A percentile compares a stretch with the other conserved stretches of the same genome.
Evolutionary conservation across 2,888 invertebrate species (phyloP).

Genomic region (Hesperia comma): DNA sequence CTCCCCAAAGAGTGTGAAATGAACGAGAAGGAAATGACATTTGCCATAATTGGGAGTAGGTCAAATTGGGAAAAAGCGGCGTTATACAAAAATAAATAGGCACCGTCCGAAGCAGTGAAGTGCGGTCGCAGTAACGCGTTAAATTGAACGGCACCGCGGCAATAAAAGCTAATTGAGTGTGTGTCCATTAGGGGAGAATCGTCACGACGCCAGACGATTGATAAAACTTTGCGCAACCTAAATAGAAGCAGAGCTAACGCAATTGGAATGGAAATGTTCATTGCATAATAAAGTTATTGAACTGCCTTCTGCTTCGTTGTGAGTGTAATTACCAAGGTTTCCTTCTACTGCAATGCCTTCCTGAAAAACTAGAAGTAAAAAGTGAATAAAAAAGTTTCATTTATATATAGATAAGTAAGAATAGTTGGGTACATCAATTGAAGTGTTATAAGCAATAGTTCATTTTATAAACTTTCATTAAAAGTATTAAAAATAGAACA

Average conservation of each 20-base stretch:
- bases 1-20: constrained; percentile 26
- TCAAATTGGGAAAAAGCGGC: constrained; percentile 47
- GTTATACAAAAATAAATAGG: constrained; percentile 77
- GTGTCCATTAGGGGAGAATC: constrained; percentile 70
- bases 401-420: too few species aligned
- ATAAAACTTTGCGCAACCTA: constrained; percentile 44
- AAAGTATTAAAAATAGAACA: too few species aligned
- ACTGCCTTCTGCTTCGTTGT: not conserved
- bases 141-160: constrained; percentile 76
- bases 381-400: too few species aligned
- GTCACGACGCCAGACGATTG: constrained; percentile 56
- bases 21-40: constrained; percentile 26
- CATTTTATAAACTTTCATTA: too few species aligned
- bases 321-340: too few species aligned
- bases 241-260: constrained; percentile 17
- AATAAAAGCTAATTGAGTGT: constrained; percentile 81
- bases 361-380: too few species aligned
- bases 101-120: constrained; percentile 53
- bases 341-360: too few species aligned
- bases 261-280: constrained; percentile 5
- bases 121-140: constrained; percentile 75
- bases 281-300: constrained; percentile 9
- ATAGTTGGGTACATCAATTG: too few species aligned
- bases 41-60: constrained; percentile 34
- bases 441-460: too few species aligned